Evolutionary conservation across 2,797 vertebrate genomes (phyloP), one percentile per base, ranked within the genome.

Genomic region (Monodelphis domestica): DNA sequence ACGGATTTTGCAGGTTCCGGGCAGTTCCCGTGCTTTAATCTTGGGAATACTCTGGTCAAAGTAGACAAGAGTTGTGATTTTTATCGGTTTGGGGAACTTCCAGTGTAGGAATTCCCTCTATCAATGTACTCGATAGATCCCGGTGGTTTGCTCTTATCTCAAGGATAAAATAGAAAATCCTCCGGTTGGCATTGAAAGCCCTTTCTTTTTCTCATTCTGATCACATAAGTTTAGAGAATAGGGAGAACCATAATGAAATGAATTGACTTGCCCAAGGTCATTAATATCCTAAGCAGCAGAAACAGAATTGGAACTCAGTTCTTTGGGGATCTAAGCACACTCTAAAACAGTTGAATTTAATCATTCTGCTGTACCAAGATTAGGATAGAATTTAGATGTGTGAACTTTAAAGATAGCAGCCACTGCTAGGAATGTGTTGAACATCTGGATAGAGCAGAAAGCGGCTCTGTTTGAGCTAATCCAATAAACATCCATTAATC

Each of bases 1-100:
- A 92, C 63, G 89, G 63, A 93, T 92, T 96, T 95, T 78, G 95
- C 95, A 55, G 90, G 93, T 52, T 57, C 91, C 91, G 87, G 78
- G 55, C 90, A 94, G 97, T 59, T 45, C 96, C 93, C 94, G 95
- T 51, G 84, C 97, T 98, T 95, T 96, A 96, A 97, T 70, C 95
- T 45, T 45, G 70, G 56, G 94, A 93, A 54, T 56, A 55, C 59
- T 88, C 56, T 51, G 38, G 24, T n/a, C 45, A 89, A 26, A 52
- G 29, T 93, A 91, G 52, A 92, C 92, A 95, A 84, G 70, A 84
- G 0, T 26, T 9, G 3, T 50, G 38, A 84, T 84, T 45, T 53
- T 50, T 84, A 24, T 84, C 70, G 84, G 21, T 84, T 26, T 11
- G 45, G 9, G 24, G 38, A 84, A 84, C 38, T 84, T 84, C 7